Conservation (phyloP, 2,797 vertebrate genomes). For the Choloepus didactylus region DNA sequence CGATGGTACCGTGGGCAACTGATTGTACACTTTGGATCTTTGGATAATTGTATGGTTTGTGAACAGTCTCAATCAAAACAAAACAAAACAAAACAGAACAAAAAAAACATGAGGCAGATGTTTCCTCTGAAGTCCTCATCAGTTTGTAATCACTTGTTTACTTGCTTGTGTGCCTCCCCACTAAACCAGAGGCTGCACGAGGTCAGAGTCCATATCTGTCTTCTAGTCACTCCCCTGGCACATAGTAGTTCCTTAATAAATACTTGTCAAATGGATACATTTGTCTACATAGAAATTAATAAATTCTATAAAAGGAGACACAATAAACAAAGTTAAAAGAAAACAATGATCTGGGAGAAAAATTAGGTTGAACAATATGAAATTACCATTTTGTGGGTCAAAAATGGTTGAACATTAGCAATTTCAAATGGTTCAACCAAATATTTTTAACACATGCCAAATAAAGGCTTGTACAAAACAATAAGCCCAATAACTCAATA, state of each 20-base stretch:
- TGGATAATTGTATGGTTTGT: too few species aligned
- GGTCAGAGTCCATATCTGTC: background rate
- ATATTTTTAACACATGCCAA: conserved; percentile 20
- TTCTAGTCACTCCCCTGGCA: background rate
- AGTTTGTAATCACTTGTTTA: background rate
- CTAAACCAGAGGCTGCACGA: background rate
- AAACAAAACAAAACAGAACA: too few species aligned
- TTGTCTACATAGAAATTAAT: background rate
- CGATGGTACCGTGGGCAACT: too few species aligned
- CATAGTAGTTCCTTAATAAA: background rate
- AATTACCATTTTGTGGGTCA: background rate
- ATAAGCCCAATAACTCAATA: background rate
- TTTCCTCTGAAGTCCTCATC: background rate
- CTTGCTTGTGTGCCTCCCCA: background rate
- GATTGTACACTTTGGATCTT: too few species aligned
- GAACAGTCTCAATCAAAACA: too few species aligned
- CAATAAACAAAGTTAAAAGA: background rate
- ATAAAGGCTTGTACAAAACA: background rate
- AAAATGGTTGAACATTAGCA: conserved; percentile 9
- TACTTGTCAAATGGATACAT: background rate
- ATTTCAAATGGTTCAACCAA: background rate
- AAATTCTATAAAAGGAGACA: background rate
- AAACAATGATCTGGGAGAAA: background rate
- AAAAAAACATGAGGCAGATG: too few species aligned
- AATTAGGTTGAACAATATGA: background rate